Evolutionary conservation across 2,888 invertebrate genomes (phyloP).

Genomic region (Crematogaster levior): DNA sequence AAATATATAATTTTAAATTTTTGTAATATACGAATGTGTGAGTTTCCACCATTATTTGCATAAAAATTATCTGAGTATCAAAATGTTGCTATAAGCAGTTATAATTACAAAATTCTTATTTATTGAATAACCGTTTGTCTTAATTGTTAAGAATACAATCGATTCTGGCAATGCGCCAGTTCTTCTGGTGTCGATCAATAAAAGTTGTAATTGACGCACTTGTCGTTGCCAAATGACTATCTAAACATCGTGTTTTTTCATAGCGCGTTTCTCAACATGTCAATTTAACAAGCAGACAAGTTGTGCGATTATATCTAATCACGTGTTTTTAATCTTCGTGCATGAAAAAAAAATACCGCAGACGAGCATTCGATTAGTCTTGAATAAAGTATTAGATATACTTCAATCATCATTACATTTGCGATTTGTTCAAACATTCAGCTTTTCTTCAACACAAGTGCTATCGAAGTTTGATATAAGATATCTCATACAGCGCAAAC

Average conservation of each 20-base stretch:
- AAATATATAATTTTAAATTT: too few relatives aligned
- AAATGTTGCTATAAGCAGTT: background rate
- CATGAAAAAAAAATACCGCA: background rate
- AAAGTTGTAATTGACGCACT: slow-evolving; percentile 61
- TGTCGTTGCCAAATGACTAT: slow-evolving; percentile 77
- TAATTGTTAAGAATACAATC: background rate
- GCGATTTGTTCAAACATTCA: background rate
- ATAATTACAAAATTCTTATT: background rate
- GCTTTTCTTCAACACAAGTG: background rate
- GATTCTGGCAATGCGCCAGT: slow-evolving; percentile 44
- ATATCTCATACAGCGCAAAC: too few relatives aligned
- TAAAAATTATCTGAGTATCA: background rate
- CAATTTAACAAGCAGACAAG: background rate
- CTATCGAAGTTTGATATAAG: too few relatives aligned
- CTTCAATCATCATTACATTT: background rate
- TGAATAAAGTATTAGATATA: background rate
- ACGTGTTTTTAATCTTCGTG: background rate
- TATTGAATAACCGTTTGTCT: background rate
- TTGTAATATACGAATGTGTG: too few relatives aligned
- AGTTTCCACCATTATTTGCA: background rate
- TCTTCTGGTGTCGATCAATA: slow-evolving; percentile 60
- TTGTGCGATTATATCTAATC: slow-evolving; percentile 22
- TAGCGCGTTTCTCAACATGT: slow-evolving; percentile 23
- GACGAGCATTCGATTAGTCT: background rate
- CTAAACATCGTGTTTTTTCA: slow-evolving; percentile 69